Percentiles rank a stretch among this genome's conserved stretches.
These are phyloP conservation scores for Cyanoderma ruficeps DNA, from an alignment of 2,113 vertebrate genomes.

Conservation along the genomic window DNA sequence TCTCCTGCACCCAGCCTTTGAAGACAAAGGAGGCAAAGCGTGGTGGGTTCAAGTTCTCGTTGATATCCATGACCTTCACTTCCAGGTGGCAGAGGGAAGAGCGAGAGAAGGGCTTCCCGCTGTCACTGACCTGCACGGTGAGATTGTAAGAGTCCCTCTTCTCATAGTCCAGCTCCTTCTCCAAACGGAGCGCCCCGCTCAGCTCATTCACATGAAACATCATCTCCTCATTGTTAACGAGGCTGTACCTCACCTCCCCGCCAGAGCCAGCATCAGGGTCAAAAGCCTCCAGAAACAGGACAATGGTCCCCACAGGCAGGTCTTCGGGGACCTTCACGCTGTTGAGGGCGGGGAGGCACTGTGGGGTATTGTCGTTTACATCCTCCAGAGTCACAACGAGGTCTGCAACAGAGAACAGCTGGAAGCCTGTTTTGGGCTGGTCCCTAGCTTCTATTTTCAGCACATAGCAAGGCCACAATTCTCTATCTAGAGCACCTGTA, in stretches of 20 bases:
- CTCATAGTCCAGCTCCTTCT: conserved; percentile 93
- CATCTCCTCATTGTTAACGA: conserved; percentile 80
- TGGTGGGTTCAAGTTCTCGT: conserved; percentile 91
- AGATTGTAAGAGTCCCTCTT: conserved; percentile 85
- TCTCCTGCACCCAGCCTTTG: conserved; percentile 84
- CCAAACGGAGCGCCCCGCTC: conserved; percentile 85
- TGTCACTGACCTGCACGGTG: conserved; percentile 86
- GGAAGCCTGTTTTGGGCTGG: conserved; percentile 78
- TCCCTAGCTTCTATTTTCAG: conserved; percentile 89
- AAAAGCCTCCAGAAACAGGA: conserved; percentile 89
- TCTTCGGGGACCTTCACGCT: conserved; percentile 90
- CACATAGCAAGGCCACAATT: conserved; percentile 78
- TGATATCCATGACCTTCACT: conserved; percentile 89
- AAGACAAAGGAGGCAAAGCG: conserved; percentile 86
- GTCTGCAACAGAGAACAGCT: conserved; percentile 80
- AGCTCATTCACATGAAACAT: conserved; percentile 82
- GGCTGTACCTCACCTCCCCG: conserved; percentile 84
- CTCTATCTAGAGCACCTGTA: conserved; percentile 83
- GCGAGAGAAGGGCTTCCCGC: conserved; percentile 83
- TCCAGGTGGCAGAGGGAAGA: conserved; percentile 89
- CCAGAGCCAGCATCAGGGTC: conserved; percentile 86
- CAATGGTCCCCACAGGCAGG: conserved; percentile 81
- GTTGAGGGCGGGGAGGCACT: conserved; percentile 81
- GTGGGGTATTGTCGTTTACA: conserved; percentile 90
- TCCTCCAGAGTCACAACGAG: conserved; percentile 87